Percentiles rank a stretch among this genome's conserved stretches.
Evolutionary conservation across 2,888 invertebrate species (phyloP).

Genomic region (Caradrina kadenii): DNA sequence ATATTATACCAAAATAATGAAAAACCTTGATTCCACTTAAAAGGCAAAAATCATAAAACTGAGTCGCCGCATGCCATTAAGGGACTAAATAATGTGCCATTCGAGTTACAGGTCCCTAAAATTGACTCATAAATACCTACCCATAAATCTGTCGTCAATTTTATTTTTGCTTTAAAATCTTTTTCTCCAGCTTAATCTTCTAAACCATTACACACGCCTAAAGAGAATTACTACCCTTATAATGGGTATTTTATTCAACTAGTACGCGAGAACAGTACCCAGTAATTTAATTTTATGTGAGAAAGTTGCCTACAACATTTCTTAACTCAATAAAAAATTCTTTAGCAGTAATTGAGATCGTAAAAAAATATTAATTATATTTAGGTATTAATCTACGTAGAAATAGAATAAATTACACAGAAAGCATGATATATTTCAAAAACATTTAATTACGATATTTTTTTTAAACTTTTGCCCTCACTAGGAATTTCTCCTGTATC

Average conservation of each 20-base stretch:
- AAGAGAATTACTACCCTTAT: conserved; percentile 40
- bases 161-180: conserved; percentile 19
- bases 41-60: background rate
- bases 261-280: conserved; percentile 32
- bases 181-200: conserved; percentile 34
- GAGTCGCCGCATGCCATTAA: background rate
- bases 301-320: conserved; percentile 40
- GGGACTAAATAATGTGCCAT: conserved; percentile 5
- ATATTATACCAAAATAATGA: too few relatives aligned
- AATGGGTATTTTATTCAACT: conserved; percentile 59
- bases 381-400: conserved; percentile 1
- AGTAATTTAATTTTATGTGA: conserved; percentile 52
- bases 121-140: conserved; percentile 15
- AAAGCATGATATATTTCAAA: background rate
- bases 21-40: background rate
- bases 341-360: conserved; percentile 23
- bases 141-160: conserved; percentile 11
- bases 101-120: background rate
- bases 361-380: conserved; percentile 29
- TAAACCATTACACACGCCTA: conserved; percentile 42
- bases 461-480: too few relatives aligned
- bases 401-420: background rate
- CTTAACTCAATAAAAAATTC: conserved; percentile 43
- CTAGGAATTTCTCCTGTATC: too few relatives aligned
- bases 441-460: too few relatives aligned